Evolutionary conservation across 92 coral and sea anemone genomes (phyloP).

Genomic region (Phenganax stokvisi): DNA sequence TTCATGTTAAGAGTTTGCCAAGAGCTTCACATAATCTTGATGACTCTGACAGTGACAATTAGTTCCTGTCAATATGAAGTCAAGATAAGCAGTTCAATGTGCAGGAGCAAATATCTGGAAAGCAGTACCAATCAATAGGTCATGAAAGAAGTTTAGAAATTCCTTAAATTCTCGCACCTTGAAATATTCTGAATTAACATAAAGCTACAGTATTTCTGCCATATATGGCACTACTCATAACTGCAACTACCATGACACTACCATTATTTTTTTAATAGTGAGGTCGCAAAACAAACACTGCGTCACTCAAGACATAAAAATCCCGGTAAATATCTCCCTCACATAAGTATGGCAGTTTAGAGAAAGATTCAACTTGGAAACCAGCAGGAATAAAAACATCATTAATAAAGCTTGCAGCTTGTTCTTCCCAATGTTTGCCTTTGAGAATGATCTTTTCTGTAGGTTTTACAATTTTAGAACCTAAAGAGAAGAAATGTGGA

Average conservation of each 20-base stretch:
- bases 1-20: constrained; percentile 29
- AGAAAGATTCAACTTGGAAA: constrained; percentile 66
- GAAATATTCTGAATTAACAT: not conserved
- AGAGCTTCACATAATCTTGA: not conserved
- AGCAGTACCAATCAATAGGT: no score
- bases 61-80: not conserved
- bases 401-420: constrained; percentile 60
- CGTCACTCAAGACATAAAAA: constrained; percentile 76
- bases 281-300: constrained; percentile 70
- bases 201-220: no score
- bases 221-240: not conserved
- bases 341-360: constrained; percentile 81
- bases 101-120: no score
- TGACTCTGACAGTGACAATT: constrained; percentile 9
- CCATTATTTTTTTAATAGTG: not conserved
- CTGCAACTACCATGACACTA: not conserved
- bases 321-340: constrained; percentile 86
- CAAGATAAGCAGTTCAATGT: no score
- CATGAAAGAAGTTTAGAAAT: not conserved
- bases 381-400: constrained; percentile 83
- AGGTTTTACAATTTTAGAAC: constrained; percentile 67
- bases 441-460: constrained; percentile 55
- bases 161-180: no score
- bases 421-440: constrained; percentile 81
- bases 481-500: constrained; percentile 38